Base-by-base conservation (phyloP, 2,888 invertebrate genomes). In the Silvanus unidentatus region DNA sequence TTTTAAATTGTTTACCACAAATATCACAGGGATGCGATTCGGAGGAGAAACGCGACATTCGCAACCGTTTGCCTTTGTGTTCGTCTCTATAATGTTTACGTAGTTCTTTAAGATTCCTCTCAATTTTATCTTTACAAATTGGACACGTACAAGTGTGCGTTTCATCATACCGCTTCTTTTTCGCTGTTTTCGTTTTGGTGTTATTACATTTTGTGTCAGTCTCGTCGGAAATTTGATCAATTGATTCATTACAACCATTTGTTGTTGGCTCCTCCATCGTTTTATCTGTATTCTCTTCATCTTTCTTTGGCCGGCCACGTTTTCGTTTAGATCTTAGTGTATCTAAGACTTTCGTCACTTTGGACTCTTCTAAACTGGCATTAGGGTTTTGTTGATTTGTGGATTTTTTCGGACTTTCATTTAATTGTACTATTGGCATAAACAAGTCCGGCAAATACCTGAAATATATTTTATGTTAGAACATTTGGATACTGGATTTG, bases 1-100 rank as follows among this genome's bases (percentile, higher is more conserved):
- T 60, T 43, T 63, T 61, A 46, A 69, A 67, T 43, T 60, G 57
- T 49, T 70, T 71, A 1, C 64, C 64, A 48, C 71, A 71, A 28
- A 70, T 56, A 28, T 71, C 70, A 46, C 71, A 71, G 1, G 59
- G 59, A 38, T 59, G 59, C 16, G 53, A 39, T 34, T 60, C 57
- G 40, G 48, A 53, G 10, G 59, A 52, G 29, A 61, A 58, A 15
- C 58, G 50, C 1, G 62, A 58, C 3, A 57, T 53, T 9, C 65
- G 52, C 27, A 65, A 47, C 32, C 64, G 48, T 43, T 64, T 64
- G 9, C 62, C 63, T 28, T 62, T 59, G 49, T 66, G 66, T 6
- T 49, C 42, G 1, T 52, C 40, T 44, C 61, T 62, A 48, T 65
- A 68, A 44, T 68, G 68, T 14, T 48, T 35, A 35, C 58, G 58